Evolutionary conservation across 1,140 invertebrate genomes (phyloP).

Genomic region (Portunus trituberculatus): DNA sequence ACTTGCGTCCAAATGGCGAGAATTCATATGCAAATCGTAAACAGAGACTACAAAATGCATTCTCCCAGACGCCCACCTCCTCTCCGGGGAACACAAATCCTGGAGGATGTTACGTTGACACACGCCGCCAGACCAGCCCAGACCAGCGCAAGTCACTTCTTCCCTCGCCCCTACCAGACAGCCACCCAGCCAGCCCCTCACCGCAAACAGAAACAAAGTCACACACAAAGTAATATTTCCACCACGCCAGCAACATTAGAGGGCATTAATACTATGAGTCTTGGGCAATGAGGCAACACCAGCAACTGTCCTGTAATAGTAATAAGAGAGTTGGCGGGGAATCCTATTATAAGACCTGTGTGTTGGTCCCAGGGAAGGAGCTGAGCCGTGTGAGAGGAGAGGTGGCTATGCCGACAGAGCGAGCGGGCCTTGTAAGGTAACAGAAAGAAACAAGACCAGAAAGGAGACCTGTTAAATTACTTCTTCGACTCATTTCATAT

Average conservation of each 20-base stretch:
- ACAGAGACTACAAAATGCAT: slow-evolving; percentile 13
- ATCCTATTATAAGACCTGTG: neutral
- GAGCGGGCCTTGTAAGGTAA: no score
- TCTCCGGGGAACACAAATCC: neutral
- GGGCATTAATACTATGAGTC: neutral
- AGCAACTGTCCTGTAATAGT: neutral
- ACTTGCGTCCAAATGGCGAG: neutral
- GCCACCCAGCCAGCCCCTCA: neutral
- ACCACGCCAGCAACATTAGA: neutral
- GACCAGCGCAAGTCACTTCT: no score
- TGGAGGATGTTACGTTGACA: neutral
- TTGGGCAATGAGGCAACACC: neutral
- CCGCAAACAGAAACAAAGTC: neutral
- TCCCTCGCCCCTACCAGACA: neutral
- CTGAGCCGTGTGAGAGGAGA: neutral
- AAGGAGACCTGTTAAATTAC: no score
- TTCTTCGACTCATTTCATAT: no score
- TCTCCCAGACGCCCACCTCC: neutral
- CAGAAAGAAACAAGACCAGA: no score
- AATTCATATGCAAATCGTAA: slow-evolving; percentile 15
- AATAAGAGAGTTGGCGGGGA: neutral
- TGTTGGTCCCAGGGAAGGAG: neutral
- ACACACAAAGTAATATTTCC: no score
- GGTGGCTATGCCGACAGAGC: no score
- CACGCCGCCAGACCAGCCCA: neutral